A percentile compares a stretch with the other conserved stretches of the same genome.
Evolutionary conservation across 2,888 invertebrate genomes (phyloP).

Genomic region (Orgyia antiqua): DNA sequence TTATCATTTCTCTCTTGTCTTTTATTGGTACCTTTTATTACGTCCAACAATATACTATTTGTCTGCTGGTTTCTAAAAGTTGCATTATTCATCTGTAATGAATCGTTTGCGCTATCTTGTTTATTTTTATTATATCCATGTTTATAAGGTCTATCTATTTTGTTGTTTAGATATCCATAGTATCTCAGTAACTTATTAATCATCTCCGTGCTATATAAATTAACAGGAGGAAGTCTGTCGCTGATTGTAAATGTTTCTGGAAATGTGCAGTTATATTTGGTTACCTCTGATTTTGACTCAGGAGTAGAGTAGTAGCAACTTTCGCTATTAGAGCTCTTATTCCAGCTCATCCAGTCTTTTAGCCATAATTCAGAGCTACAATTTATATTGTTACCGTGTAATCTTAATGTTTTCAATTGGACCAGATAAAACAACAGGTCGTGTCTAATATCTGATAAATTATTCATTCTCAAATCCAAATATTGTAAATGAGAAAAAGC

Average conservation of each 20-base stretch:
- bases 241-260: slow-evolving; percentile 72
- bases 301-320: slow-evolving; percentile 67
- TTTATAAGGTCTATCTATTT: slow-evolving; percentile 53
- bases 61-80: slow-evolving; percentile 15
- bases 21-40: slow-evolving; percentile 27
- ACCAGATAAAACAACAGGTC: slow-evolving; percentile 84
- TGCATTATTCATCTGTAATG: slow-evolving; percentile 18
- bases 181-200: slow-evolving; percentile 68
- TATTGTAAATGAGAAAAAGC: slow-evolving; percentile 84
- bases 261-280: slow-evolving; percentile 69
- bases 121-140: slow-evolving; percentile 35
- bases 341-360: slow-evolving; percentile 81
- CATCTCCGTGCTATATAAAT: slow-evolving; percentile 73
- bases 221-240: slow-evolving; percentile 69
- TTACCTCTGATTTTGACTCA: slow-evolving; percentile 61
- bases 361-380: slow-evolving; percentile 83
- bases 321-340: slow-evolving; percentile 56
- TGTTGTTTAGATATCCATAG: slow-evolving; percentile 67
- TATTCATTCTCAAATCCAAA: slow-evolving; percentile 83
- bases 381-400: slow-evolving; percentile 85
- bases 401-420: slow-evolving; percentile 80
- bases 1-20: slow-evolving; percentile 35
- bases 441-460: slow-evolving; percentile 75
- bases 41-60: slow-evolving; percentile 21
- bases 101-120: slow-evolving; percentile 15